Conservation (phyloP, 92 coral and sea anemone genomes). For the Virgularia gustaviana region DNA sequence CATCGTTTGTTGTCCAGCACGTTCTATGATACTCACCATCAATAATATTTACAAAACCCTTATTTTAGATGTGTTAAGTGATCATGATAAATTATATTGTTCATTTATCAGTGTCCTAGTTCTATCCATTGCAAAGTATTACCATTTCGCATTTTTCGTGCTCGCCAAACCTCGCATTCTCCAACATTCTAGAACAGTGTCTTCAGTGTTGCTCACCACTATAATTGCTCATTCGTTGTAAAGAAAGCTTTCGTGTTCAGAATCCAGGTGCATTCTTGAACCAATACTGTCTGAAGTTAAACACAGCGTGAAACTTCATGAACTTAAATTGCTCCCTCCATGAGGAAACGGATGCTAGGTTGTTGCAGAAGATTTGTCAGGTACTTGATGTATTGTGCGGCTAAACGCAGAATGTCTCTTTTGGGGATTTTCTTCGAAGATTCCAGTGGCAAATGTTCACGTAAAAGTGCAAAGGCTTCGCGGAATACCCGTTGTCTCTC, state of each 20-base stretch:
- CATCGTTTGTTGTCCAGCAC: no score
- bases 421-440: constrained; percentile 38
- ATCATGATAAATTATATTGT: no score
- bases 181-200: no score
- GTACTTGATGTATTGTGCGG: constrained; percentile 31
- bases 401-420: constrained; percentile 30
- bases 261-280: constrained; percentile 5
- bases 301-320: not conserved
- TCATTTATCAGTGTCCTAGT: no score
- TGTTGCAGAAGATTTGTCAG: constrained; percentile 23
- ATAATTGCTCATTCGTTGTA: no score
- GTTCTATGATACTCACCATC: no score
- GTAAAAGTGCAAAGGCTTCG: constrained; percentile 19
- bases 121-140: no score
- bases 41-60: no score
- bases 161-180: no score
- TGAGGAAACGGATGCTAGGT: constrained; percentile 10
- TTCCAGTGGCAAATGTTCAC: constrained; percentile 26
- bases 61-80: no score
- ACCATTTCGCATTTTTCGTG: no score
- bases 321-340: constrained; percentile 17
- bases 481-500: constrained; percentile 38
- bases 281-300: not conserved
- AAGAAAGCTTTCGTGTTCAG: not conserved
- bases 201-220: not conserved